Percentiles rank a stretch among this genome's conserved stretches.
Evolutionary conservation across 2,888 invertebrate species (phyloP).

Genomic region (Creontiades dilutus): DNA sequence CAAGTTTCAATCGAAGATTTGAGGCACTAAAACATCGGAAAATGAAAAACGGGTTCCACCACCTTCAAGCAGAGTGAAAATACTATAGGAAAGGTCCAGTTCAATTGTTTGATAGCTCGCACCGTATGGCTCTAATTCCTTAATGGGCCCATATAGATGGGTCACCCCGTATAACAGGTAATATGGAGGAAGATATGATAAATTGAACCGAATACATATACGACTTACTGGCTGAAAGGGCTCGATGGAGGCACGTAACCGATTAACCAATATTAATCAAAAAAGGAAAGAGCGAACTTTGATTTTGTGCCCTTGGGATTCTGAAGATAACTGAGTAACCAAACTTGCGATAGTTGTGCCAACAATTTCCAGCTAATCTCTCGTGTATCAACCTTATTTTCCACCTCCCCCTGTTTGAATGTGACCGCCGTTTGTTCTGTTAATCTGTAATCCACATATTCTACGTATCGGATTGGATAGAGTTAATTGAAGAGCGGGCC

Average conservation of each 20-base stretch:
- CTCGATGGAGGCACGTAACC: neutral
- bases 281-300: slow-evolving; percentile 52
- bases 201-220: no score
- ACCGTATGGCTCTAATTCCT: no score
- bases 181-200: no score
- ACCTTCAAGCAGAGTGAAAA: no score
- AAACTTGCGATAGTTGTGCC: slow-evolving; percentile 41
- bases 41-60: no score
- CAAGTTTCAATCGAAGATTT: no score
- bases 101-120: no score
- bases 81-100: no score
- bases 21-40: no score
- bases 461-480: neutral
- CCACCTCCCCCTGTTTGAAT: slow-evolving; percentile 25
- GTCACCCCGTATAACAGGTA: no score
- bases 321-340: slow-evolving; percentile 48
- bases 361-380: slow-evolving; percentile 49
- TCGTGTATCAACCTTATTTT: slow-evolving; percentile 1
- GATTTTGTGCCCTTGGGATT: slow-evolving; percentile 44
- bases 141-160: no score
- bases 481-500: neutral
- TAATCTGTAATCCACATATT: neutral
- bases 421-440: neutral
- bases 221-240: neutral
- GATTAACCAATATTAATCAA: neutral